Conservation (phyloP, 1,140 invertebrate genomes). For the Halictus rubicundus region DNA sequence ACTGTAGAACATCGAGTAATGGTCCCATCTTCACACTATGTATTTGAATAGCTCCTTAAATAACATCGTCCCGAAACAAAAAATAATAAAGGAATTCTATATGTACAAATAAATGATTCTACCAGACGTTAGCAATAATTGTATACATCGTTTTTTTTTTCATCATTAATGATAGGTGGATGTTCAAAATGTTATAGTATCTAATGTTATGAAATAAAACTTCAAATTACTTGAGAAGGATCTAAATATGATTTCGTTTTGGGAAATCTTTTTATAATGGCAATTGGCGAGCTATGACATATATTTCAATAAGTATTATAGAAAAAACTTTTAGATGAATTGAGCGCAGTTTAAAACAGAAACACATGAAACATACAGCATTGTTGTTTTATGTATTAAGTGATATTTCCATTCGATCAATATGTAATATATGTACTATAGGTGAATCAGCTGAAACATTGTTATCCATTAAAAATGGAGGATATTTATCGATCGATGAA, state of each 20-base stretch:
- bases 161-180: neutral
- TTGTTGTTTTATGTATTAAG: neutral
- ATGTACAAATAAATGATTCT: neutral
- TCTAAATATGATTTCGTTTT: neutral
- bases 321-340: neutral
- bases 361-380: neutral
- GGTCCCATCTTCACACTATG: neutral
- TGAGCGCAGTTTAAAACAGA: neutral
- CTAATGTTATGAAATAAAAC: neutral
- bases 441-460: slow-evolving; percentile 81
- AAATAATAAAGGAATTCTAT: neutral
- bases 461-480: slow-evolving; percentile 82
- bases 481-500: slow-evolving; percentile 76
- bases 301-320: neutral
- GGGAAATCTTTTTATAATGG: neutral
- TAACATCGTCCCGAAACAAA: no score
- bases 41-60: slow-evolving; percentile 6
- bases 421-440: slow-evolving; percentile 54
- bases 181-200: neutral
- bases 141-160: neutral
- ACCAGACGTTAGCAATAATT: neutral
- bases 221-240: neutral
- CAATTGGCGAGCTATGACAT: neutral
- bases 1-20: slow-evolving; percentile 42
- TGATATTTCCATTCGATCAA: neutral